A percentile compares a stretch with the other conserved stretches of the same genome.
Conservation (phyloP, 2,113 vertebrate genomes). For the Triplophysa siluroides region DNA sequence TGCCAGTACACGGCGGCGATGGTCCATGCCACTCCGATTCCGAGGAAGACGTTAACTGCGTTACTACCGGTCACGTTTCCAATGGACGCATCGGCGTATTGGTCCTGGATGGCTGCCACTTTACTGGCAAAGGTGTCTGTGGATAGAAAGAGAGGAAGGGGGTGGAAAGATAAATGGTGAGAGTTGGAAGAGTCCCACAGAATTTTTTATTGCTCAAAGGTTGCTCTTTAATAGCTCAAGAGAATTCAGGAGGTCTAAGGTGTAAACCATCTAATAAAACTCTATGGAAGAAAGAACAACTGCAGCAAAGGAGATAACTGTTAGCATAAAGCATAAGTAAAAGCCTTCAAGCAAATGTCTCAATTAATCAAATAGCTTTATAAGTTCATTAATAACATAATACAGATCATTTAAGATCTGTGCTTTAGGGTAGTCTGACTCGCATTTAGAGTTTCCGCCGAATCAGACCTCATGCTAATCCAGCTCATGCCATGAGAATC, state of each 20-base stretch:
- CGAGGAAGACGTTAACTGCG: conserved; percentile 83
- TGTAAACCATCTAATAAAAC: too few relatives aligned
- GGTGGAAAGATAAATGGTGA: not conserved
- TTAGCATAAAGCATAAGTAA: too few relatives aligned
- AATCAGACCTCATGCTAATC: not conserved
- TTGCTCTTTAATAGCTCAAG: not conserved
- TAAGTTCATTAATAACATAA: too few relatives aligned
- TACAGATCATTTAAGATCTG: too few relatives aligned
- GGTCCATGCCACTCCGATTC: conserved; percentile 84
- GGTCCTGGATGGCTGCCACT: conserved; percentile 83
- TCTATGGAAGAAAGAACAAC: too few relatives aligned
- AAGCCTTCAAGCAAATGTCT: too few relatives aligned
- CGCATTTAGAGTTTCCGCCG: not conserved
- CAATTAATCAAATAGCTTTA: too few relatives aligned
- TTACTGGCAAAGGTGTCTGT: conserved; percentile 84
- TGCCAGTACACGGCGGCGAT: conserved; percentile 80
- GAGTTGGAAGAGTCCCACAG: not conserved
- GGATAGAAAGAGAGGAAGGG: not conserved
- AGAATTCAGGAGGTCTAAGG: not conserved
- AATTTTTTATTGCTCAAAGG: not conserved
- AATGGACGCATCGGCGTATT: conserved; percentile 82
- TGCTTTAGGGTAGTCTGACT: not conserved
- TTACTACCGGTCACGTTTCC: conserved; percentile 86
- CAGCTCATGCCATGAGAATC: conserved; percentile 3
- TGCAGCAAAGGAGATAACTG: too few relatives aligned